Base-by-base conservation (phyloP, 37 sponge, comb jelly and placozoan species). In the Theonella swinhoei region DNA sequence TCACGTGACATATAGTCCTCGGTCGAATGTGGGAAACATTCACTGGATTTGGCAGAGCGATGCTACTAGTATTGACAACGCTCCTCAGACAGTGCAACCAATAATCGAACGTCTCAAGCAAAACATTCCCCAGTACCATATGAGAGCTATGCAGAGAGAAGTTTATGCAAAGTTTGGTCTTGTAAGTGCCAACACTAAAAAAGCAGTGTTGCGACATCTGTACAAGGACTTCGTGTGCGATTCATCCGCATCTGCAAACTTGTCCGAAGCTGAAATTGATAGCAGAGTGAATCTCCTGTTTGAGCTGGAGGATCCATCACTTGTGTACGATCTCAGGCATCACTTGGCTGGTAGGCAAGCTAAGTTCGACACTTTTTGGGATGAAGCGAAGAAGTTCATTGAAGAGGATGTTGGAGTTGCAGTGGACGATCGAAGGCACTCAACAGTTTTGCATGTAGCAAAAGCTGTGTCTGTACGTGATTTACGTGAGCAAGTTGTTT, bases 121-220 rank as follows among this genome's bases (percentile, higher is more conserved):
- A 25, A 26, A 77, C 43, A 58, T 82, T 63, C 80, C 88, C 20
- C 42, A 72, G 29, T 86, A 36, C 39, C 80, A 86, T 43, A 73
- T 80, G 26, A 37, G 81, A 75, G 88, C 88, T 33, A 79, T 87
- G 81, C 39, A 77, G 30, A 74, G 37, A 38, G 76, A 29, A 65
- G 76, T 74, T 17, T 87, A 66, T 74, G 59, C 23, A 35, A 37
- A 42, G 32, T 86, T 86, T 86, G 87, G 87, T 42, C 67, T 81
- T 34, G 42, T 82, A 74, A 31, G 9, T 76, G 40, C 68, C 75
- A n/a, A 54, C 74, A 43, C n/a, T 64, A 40, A 40, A n/a, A n/a
- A n/a, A n/a, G n/a, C n/a, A n/a, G n/a, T n/a, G n/a, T 38, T 78
- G 26, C 67, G 77, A 1, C 85, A 85, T 65, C 41, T 70, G 28